Base-by-base conservation (phyloP, 2,888 invertebrate genomes). In the Aphrophora alni region DNA sequence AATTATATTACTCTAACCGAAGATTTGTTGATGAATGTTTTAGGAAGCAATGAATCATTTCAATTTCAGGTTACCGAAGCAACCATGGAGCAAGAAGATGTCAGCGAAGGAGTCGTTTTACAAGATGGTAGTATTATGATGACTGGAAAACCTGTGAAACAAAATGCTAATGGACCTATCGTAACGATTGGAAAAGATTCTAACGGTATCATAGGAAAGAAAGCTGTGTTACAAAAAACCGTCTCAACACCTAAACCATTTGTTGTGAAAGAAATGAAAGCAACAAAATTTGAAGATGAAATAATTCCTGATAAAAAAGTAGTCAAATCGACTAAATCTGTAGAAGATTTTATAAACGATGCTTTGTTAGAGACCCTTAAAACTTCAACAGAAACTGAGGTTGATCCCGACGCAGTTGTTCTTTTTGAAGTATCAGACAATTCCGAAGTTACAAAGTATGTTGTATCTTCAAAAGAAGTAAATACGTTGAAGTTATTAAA, bases 1-100 rank as follows among this genome's bases (percentile, higher is more conserved):
- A 91, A 91, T 38, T 92, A 92, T 85, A 91, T 92, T 0, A 91
- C 91, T 82, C 91, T 93, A 0, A 92, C 91, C 81, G 92, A 92
- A 86, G 92, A 92, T 84, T 91, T 92, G 33, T 88, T 93, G 38
- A 85, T 75, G 85, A 85, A 80, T 24, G 82, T 83, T 59, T 74
- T 84, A 78, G 82, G 81, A 7, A 81, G 80, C 27, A 82, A 82
- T 72, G 83, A 83, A 25, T 82, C 82, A 33, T 81, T 83, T 74
- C 84, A 84, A 79, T 85, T 83, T 38, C 84, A 84, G 69, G 81
- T 84, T 21, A 83, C 84, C 21, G 84, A 84, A 27, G 82, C 80
- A 69, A 80, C 78, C 24, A 79, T 82, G 1, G 83, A 83, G 75
- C 82, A 82, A 68, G 78, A 77, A 14, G 82, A 82, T 74, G 80